Base-by-base conservation (phyloP, 2,888 invertebrate genomes). In the Nemoura dubitans region DNA sequence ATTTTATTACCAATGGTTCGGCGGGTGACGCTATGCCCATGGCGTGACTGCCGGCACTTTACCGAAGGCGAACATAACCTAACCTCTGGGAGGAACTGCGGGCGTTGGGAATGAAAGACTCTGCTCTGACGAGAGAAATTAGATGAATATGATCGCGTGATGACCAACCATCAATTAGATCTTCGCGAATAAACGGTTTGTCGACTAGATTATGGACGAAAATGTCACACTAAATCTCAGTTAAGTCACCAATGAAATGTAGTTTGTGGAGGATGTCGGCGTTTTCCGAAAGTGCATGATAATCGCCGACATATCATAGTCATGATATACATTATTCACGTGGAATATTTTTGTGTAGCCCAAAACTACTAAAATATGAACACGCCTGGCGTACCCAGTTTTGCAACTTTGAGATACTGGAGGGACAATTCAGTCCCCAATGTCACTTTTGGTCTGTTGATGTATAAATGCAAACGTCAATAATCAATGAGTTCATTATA, bases 201-300 rank as follows among this genome's bases (percentile, higher is more conserved):
- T 59, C 14, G 59, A 59, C 59, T 14, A 21, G 14, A 3, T 59
- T 59, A 10, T 59, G 59, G 59, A 21, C 21, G 59, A 21, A 59
- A 59, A 14, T 59, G 59, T 59, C 59, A 59, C 21, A 59, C 59
- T 59, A 59, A 59, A 59, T 59, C 59, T 59, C 59, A 59, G 59
- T 59, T 59, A 59, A 21, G 59, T 59, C 59, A 59, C 59, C 59
- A 14, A 59, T 59, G 59, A 59, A 59, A 16, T 59, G 59, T 59
- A 59, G 59, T 7, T 59, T 59, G 59, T 59, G 59, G 59, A 59
- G 59, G 59, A 59, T 59, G 59, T 59, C 59, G 21, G 3, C 59
- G 59, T 59, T 59, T 59, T 59, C 59, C 59, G 59, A 59, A 59
- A 59, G 59, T 59, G 59, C 59, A 59, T 59, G 59, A 59, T 59